These are phyloP conservation scores for Gymnocypris eckloni DNA, from an alignment of 2,797 vertebrate species.

Conservation along the genomic window DNA sequence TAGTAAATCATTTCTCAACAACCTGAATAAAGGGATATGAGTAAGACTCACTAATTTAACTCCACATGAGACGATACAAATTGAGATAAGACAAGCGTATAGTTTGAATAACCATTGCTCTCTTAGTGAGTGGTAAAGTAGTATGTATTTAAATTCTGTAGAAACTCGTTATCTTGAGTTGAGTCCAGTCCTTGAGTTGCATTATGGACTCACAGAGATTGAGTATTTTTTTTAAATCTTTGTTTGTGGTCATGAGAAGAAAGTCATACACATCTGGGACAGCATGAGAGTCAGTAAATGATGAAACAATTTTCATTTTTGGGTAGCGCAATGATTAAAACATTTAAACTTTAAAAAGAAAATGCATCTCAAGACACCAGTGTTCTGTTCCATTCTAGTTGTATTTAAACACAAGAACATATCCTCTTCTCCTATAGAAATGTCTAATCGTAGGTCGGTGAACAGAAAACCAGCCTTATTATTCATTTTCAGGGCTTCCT, in stretches of 20 bases:
- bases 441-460: neutral
- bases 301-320: neutral
- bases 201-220: neutral
- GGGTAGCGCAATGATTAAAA: neutral
- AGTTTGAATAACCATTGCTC: neutral
- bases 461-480: neutral
- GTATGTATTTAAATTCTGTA: neutral
- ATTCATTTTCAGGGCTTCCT: neutral
- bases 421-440: neutral
- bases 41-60: neutral
- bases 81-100: neutral
- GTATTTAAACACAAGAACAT: neutral
- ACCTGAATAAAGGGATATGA: slow-evolving; percentile 55
- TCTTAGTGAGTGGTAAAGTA: neutral
- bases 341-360: no score
- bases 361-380: neutral
- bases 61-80: neutral
- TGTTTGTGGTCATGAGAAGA: neutral
- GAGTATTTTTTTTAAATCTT: neutral
- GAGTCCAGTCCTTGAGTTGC: neutral
- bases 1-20: slow-evolving; percentile 62
- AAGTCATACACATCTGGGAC: neutral
- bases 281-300: neutral
- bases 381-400: neutral
- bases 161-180: neutral